phyloP scores from a whole-genome alignment of 1,140 invertebrate genomes.

The Meloidogyne exigua region DNA sequence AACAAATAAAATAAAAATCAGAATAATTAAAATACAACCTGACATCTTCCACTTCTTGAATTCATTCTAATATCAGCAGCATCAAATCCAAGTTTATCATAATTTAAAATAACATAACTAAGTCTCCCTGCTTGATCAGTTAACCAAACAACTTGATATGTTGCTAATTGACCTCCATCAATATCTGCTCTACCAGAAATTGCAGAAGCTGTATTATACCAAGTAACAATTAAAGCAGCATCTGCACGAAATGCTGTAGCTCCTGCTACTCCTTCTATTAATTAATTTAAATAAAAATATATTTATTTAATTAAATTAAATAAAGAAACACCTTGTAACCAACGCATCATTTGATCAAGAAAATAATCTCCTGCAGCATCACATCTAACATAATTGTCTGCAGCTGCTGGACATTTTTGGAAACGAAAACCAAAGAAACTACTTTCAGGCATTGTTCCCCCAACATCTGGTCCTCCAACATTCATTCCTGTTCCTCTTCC shows the following conservation, averaged over 20 bases:
- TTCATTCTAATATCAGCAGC: constrained; percentile 51
- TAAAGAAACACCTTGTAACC: constrained; percentile 45
- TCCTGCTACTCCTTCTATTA: constrained; percentile 59
- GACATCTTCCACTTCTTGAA: constrained; percentile 50
- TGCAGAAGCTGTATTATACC: constrained; percentile 64
- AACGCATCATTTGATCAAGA: constrained; percentile 62
- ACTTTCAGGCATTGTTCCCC: constrained; percentile 46
- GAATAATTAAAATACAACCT: constrained; percentile 6
- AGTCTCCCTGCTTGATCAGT: constrained; percentile 46
- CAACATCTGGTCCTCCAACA: constrained; percentile 41
- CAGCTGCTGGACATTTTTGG: constrained; percentile 53
- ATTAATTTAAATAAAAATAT: background rate
- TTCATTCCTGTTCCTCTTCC: constrained; percentile 56
- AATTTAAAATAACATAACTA: constrained; percentile 56
- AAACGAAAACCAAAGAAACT: constrained; percentile 55
- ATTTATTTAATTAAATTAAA: background rate
- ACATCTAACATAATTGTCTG: constrained; percentile 58
- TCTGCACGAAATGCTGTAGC: constrained; percentile 61
- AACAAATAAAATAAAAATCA: background rate
- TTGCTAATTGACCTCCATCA: constrained; percentile 59
- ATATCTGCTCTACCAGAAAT: constrained; percentile 61
- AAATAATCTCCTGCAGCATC: constrained; percentile 58
- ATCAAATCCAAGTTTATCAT: constrained; percentile 57
- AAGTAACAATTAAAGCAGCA: constrained; percentile 61
- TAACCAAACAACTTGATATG: constrained; percentile 58